Base-by-base conservation (phyloP, 2,888 invertebrate genomes). In the Miltochrista miniata region DNA sequence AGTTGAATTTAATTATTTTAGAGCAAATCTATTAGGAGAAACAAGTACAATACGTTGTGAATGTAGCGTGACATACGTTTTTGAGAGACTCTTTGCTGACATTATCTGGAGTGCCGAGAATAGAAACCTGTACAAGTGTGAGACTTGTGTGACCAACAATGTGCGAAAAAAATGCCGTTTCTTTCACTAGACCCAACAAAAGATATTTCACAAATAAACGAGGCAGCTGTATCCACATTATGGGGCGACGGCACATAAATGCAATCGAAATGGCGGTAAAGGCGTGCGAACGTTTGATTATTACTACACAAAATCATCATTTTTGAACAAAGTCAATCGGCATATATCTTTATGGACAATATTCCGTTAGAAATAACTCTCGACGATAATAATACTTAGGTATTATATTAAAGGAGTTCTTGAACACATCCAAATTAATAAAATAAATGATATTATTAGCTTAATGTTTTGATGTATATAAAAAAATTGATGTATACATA, bases 321-420 rank as follows among this genome's bases (percentile, higher is more conserved):
- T 24, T 39, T 39, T 29, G 39, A 39, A 24, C 29, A 24, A 24
- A 39, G 39, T 24, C 39, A 39, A 39, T 24, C 39, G 12, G 38
- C 8, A 15, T 39, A 39, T 11, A 29, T 39, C n/a, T 24, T 24
- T 39, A 39, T 39, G 24, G 39, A 39, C n/a, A n/a, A 39, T 39
- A 24, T 39, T 24, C 29, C 37, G 15, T 15, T 15, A 37, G 9
- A 37, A 37, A 37, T 37, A 15, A 37, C 37, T 10, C 37, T 37
- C 15, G 15, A 37, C 39, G 39, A 29, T 12, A 18, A 38, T 15
- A 38, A 15, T 11, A 18, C 38, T 38, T 38, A 38, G n/a, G n/a
- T n/a, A n/a, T 38, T 18, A 38, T 38, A 18, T 38, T 38, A 38
- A 15, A 38, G 38, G 38, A 38, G 38, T 38, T 38, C 2, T 38